Evolutionary conservation across 2,113 vertebrate species (phyloP).

Genomic region (Stictonetta naevosa): DNA sequence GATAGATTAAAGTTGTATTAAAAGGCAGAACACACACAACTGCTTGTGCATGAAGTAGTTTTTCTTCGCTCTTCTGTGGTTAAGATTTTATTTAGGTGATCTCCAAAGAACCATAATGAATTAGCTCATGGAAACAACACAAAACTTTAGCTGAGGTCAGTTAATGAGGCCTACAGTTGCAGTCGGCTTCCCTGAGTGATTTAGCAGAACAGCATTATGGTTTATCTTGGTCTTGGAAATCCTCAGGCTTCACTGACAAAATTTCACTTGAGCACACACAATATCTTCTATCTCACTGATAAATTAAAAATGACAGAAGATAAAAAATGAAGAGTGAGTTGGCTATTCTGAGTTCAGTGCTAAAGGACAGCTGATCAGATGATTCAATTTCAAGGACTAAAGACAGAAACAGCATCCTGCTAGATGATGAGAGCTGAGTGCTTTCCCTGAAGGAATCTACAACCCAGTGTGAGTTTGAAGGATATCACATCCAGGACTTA

Average conservation of each 20-base stretch:
- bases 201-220: not conserved
- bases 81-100: constrained; percentile 11
- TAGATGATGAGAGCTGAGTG: not conserved
- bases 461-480: not conserved
- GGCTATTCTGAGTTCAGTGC: not conserved
- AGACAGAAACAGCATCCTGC: not conserved
- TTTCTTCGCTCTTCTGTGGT: not conserved
- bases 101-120: not conserved
- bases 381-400: constrained; percentile 35
- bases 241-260: not conserved
- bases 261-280: not conserved
- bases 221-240: constrained; percentile 11
- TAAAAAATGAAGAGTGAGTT: not conserved
- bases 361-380: not conserved
- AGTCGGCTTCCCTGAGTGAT: not conserved
- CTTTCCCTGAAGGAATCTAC: not conserved
- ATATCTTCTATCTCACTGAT: not conserved
- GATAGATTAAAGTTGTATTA: not conserved
- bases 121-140: not conserved
- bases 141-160: not conserved
- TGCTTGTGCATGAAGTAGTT: not conserved
- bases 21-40: not conserved
- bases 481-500: not conserved
- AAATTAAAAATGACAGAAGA: constrained; percentile 49
- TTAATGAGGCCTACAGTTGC: not conserved